Base-by-base conservation (phyloP, 2,888 invertebrate genomes). In the Merodon equestris region DNA sequence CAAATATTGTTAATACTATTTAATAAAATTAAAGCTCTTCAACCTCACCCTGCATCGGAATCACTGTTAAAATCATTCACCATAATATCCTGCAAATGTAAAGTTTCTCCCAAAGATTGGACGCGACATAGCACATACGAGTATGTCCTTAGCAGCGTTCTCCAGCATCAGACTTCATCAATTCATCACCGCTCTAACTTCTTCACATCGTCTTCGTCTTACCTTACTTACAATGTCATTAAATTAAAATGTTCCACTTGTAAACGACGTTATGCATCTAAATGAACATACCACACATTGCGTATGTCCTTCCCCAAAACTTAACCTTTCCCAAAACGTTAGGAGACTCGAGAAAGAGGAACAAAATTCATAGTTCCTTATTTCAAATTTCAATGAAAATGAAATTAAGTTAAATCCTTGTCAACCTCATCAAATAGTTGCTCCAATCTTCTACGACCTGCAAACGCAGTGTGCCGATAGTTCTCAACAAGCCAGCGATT, bases 341-440 rank as follows among this genome's bases (percentile, higher is more conserved):
- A 74, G 57, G 60, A 61, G 66, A 66, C 66, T 36, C 13, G 51
- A 58, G 79, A 7, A 79, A 79, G 73, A 74, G 68, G 79, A 79
- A 74, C 68, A 79, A 79, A 79, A 79, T 56, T 79, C 58, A 64
- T 60, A 79, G 74, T 79, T 79, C 79, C 79, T 73, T 74, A 79
- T 79, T 79, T 79, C 74, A 74, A 79, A 79, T 79, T 79, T 74
- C 68, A 63, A 74, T 81, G 81, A 71, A 71, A 75, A 81, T 63
- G 50, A 82, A 83, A 83, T 83, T 82, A 83, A 82, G 82, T 82
- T 83, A 83, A 83, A 82, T 83, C 83, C 82, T 83, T 81, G 82
- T 81, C 82, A 83, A 82, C 82, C 82, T 83, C 81, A 82, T 82
- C 82, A 83, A 83, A 82, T 83, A 83, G 82, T 83, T 83, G 81